phyloP scores from a whole-genome alignment of 2,113 vertebrate species.

The Poeciliopsis turrubarensis region DNA sequence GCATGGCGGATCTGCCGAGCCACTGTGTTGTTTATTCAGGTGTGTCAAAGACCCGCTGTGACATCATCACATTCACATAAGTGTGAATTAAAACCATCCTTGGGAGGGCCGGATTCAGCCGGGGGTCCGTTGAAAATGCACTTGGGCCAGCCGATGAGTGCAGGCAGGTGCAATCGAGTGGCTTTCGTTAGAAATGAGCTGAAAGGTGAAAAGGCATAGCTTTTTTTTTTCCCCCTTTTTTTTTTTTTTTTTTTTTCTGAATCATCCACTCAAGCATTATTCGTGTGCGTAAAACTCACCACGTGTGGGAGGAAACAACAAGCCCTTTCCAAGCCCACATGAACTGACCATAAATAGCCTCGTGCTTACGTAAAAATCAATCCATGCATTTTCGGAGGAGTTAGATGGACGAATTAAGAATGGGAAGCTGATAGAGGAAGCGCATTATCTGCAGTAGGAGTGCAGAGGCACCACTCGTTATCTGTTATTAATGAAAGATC shows the following conservation, averaged over 20 bases:
- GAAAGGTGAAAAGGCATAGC: conserved; percentile 53
- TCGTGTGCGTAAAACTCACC: conserved; percentile 62
- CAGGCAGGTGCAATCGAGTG: conserved; percentile 39
- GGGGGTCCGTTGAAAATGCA: conserved; percentile 31
- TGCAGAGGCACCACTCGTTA: conserved; percentile 41
- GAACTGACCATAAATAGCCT: conserved; percentile 63
- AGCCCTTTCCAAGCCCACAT: conserved; percentile 67
- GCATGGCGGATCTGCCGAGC: conserved; percentile 24
- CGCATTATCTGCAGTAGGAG: conserved; percentile 23
- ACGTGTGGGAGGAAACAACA: conserved; percentile 62
- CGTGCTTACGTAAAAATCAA: conserved; percentile 54
- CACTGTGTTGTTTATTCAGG: conserved; percentile 61
- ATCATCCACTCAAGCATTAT: conserved; percentile 62
- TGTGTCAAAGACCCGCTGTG: conserved; percentile 63
- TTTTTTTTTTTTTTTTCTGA: conserved; percentile 63
- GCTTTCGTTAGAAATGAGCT: conserved; percentile 48
- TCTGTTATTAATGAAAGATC: conserved; percentile 62
- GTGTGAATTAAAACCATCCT: conserved; percentile 64
- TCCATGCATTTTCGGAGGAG: conserved; percentile 13
- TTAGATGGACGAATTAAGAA: neutral
- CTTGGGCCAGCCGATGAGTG: conserved; percentile 21
- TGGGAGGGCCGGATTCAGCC: conserved; percentile 38
- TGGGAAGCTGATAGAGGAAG: neutral
- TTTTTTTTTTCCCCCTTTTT: conserved; percentile 41
- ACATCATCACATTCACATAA: conserved; percentile 63